These are phyloP conservation scores for Tipula vernalis DNA, from an alignment of 2,888 invertebrate genomes.

Conservation along the genomic window DNA sequence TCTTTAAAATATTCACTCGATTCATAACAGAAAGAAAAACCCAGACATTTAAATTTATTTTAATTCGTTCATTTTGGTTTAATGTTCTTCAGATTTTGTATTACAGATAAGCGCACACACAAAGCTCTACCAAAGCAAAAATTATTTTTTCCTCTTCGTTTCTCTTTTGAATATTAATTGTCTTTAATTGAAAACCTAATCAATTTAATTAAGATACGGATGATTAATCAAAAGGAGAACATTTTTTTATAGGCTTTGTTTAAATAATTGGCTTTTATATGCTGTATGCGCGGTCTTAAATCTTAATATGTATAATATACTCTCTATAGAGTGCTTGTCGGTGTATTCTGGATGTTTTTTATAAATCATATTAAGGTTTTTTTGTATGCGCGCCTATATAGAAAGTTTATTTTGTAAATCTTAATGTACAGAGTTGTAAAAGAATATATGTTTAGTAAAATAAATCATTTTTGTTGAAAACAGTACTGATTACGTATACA, in stretches of 20 bases:
- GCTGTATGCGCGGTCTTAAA: background rate
- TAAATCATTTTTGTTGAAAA: background rate
- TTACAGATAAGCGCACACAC: background rate
- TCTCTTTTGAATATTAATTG: background rate
- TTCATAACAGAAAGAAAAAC: background rate
- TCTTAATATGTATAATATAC: background rate
- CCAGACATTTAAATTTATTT: background rate
- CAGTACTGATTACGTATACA: background rate
- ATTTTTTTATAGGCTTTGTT: background rate
- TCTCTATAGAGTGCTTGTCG: background rate
- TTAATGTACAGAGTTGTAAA: background rate
- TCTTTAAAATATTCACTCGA: too few species aligned
- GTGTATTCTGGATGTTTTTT: background rate
- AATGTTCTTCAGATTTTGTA: background rate
- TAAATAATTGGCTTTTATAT: background rate
- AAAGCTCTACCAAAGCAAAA: background rate
- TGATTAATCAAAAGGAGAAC: background rate
- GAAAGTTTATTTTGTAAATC: background rate
- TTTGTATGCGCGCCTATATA: background rate
- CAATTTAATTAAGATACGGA: conserved; percentile 4
- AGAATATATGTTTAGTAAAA: background rate
- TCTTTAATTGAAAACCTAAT: background rate
- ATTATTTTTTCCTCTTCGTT: background rate
- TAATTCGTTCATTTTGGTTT: background rate
- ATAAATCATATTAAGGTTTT: background rate